Percentiles rank a stretch among this genome's conserved stretches.
Conservation (phyloP, 1,140 invertebrate species). For the Solen grandis region DNA sequence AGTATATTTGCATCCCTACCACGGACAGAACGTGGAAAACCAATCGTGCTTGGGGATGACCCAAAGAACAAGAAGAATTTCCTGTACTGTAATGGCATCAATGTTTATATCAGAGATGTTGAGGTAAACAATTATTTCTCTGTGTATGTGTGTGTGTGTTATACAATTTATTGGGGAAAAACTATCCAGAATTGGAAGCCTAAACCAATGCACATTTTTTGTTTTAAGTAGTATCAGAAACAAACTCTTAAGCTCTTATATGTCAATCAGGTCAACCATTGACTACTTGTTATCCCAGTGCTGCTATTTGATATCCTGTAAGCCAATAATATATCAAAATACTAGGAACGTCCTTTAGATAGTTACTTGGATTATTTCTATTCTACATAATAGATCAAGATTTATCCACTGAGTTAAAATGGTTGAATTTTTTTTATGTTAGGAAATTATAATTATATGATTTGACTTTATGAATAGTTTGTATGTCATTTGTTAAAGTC, state of each 20-base stretch:
- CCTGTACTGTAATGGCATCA: conserved; percentile 98
- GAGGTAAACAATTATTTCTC: conserved; percentile 85
- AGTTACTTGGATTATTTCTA: too few species aligned
- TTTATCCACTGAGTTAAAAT: too few species aligned
- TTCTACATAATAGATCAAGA: too few species aligned
- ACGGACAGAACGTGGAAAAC: conserved; percentile 94
- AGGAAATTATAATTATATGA: too few species aligned
- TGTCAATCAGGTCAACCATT: neutral
- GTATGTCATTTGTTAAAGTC: too few species aligned
- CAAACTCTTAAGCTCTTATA: neutral
- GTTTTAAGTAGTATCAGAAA: neutral
- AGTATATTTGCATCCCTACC: conserved; percentile 92
- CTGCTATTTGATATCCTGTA: too few species aligned
- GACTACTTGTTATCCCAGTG: neutral
- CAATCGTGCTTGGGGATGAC: conserved; percentile 95
- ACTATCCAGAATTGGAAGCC: neutral
- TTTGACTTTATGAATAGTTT: too few species aligned
- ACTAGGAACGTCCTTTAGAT: too few species aligned
- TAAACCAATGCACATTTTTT: too few species aligned
- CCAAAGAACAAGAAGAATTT: conserved; percentile 91
- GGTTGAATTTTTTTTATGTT: too few species aligned
- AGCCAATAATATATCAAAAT: too few species aligned
- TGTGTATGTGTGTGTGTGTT: neutral
- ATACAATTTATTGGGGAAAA: neutral
- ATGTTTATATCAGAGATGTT: conserved; percentile 98